Base-by-base conservation (phyloP, 2,888 invertebrate species). In the Acanthosepion lycidas region DNA sequence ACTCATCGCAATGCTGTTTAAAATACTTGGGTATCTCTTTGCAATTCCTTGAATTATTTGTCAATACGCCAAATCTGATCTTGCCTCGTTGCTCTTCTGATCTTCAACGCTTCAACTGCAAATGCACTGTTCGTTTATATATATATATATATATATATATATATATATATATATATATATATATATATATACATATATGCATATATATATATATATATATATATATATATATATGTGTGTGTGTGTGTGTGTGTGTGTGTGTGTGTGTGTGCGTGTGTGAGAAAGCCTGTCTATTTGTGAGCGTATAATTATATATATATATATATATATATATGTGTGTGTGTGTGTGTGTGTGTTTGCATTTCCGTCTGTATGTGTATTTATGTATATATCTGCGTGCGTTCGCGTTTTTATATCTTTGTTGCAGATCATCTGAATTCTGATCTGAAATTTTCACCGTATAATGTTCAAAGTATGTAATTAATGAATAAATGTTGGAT, bases 31-130 rank as follows among this genome's bases (percentile, higher is more conserved):
- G 78, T 78, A 78, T 78, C 78, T 78, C 33, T 78, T 78, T 33
- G 78, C 78, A 78, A 78, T 78, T 78, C 78, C 15, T 78, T 78
- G 78, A n/a, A 78, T 78, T 78, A n/a, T n/a, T 78, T 78, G 78
- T 78, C n/a, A 78, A 78, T 33, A 9, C 78, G 78, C 78, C 78
- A 78, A 78, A 78, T 78, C 78, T 33, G 78, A 78, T 78, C 15
- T 78, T 78, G 78, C 78, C 15, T 33, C 78, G n/a, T 78, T 78
- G 78, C n/a, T 18, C 78, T 78, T 78, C 78, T n/a, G 78, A 9
- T 78, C n/a, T 78, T 78, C n/a, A n/a, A 78, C 78, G 78, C n/a
- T n/a, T 15, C n/a, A 78, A 78, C 78, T 78, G 78, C n/a, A 78
- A n/a, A 78, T 15, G 9, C 5, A 3, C n/a, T 9, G 15, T 15